Conservation (phyloP, 1,140 invertebrate species). For the Sinella curviseta region DNA sequence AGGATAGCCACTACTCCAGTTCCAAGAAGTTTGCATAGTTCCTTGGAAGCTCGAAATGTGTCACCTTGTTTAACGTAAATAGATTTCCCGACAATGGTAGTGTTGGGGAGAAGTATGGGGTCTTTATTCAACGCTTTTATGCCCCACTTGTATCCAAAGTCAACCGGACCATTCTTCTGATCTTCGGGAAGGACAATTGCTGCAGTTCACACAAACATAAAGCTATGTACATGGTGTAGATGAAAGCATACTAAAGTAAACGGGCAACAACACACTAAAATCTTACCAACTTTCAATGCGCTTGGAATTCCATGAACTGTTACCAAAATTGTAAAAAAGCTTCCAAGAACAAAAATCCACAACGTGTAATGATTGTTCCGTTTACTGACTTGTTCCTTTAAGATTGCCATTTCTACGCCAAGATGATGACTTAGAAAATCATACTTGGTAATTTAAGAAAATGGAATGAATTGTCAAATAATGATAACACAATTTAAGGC, state of each 20-base stretch:
- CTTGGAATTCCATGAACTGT: not conserved
- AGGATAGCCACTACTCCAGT: conserved; percentile 34
- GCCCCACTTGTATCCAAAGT: conserved; percentile 70
- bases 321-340: not conserved
- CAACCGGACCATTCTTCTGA: conserved; percentile 65
- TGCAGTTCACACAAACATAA: not conserved
- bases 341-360: too few relatives aligned
- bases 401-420: too few relatives aligned
- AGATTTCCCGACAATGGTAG: conserved; percentile 66
- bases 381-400: too few relatives aligned
- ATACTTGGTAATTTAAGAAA: too few relatives aligned
- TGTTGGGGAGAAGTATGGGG: conserved; percentile 59
- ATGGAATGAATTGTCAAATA: too few relatives aligned
- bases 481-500: not conserved
- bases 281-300: not conserved
- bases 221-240: not conserved
- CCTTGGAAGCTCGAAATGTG: conserved; percentile 68
- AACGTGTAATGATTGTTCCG: too few relatives aligned
- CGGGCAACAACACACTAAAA: not conserved
- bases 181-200: conserved; percentile 57
- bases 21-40: conserved; percentile 57
- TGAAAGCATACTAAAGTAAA: not conserved
- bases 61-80: conserved; percentile 67
- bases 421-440: too few relatives aligned
- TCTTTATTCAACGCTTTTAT: conserved; percentile 64